These are phyloP conservation scores for Actinia equina DNA, from an alignment of 64 coral and sea anemone genomes.

Conservation along the genomic window DNA sequence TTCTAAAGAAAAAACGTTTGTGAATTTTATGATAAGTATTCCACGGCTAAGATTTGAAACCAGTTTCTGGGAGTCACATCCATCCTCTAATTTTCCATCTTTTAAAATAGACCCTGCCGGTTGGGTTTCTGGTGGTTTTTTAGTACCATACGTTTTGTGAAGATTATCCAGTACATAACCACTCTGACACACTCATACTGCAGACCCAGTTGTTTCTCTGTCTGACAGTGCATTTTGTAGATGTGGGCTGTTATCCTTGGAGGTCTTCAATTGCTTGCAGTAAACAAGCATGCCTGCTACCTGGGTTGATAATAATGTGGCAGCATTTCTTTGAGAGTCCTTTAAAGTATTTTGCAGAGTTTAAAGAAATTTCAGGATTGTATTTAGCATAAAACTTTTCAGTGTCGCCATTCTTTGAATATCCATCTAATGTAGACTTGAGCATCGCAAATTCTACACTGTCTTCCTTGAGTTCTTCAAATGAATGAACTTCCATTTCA, in stretches of 20 bases:
- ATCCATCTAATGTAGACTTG: not conserved
- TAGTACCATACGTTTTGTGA: not conserved
- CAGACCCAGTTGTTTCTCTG: constrained; percentile 29
- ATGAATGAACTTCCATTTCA: not conserved
- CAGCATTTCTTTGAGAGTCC: constrained; percentile 61
- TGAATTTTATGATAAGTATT: constrained; percentile 14
- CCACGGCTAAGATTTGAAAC: constrained; percentile 14
- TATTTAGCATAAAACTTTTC: not conserved
- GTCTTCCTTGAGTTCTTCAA: not conserved
- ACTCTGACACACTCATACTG: constrained; percentile 37
- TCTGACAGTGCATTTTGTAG: constrained; percentile 32
- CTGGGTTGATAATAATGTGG: constrained; percentile 47
- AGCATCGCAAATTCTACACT: not conserved
- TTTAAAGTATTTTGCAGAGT: not conserved
- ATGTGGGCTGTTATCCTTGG: not conserved
- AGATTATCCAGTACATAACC: constrained; percentile 34
- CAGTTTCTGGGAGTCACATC: not conserved
- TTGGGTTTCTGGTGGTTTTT: not conserved
- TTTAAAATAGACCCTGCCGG: not conserved
- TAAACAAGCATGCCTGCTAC: constrained; percentile 47
- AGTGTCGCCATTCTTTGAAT: not conserved
- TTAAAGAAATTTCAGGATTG: not conserved
- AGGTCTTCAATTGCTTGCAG: constrained; percentile 11
- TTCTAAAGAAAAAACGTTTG: constrained; percentile 5
- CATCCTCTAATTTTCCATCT: not conserved